Conservation (phyloP, 2,888 invertebrate genomes). For the Bombylius major region DNA sequence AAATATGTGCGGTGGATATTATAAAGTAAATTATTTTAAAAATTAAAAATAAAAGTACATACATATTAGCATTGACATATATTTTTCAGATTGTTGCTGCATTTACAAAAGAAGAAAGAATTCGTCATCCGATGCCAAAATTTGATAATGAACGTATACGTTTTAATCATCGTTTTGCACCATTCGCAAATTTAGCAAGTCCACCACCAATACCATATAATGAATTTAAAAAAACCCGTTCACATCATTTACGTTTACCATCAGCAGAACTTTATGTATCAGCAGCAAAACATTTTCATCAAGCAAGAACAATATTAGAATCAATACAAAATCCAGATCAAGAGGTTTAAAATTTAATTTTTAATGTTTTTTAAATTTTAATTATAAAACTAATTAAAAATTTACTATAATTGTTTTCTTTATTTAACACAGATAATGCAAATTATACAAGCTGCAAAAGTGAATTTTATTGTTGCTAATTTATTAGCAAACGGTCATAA, state of each 20-base stretch:
- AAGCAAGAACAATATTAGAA: constrained; percentile 76
- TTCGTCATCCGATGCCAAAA: constrained; percentile 70
- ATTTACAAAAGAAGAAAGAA: constrained; percentile 75
- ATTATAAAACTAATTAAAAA: neutral
- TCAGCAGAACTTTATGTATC: constrained; percentile 58
- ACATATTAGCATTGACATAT: neutral
- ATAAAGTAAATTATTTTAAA: constrained; percentile 49
- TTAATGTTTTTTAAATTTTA: neutral
- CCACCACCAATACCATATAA: constrained; percentile 86
- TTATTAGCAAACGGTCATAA: constrained; percentile 86
- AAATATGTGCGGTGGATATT: constrained; percentile 89
- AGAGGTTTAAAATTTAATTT: constrained; percentile 42
- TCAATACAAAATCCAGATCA: constrained; percentile 67
- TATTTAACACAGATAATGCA: constrained; percentile 48
- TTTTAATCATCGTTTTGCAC: constrained; percentile 87
- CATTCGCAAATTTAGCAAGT: constrained; percentile 72
- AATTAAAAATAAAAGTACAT: neutral
- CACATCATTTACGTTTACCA: constrained; percentile 49
- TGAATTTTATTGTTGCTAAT: constrained; percentile 91
- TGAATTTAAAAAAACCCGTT: constrained; percentile 72
- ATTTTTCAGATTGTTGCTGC: constrained; percentile 69
- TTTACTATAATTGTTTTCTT: neutral
- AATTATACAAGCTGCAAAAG: constrained; percentile 82
- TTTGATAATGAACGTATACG: constrained; percentile 91
- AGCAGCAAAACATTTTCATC: constrained; percentile 85